Evolutionary conservation across 2,797 vertebrate species (phyloP).

Genomic region (Sebastiscus tertius): DNA sequence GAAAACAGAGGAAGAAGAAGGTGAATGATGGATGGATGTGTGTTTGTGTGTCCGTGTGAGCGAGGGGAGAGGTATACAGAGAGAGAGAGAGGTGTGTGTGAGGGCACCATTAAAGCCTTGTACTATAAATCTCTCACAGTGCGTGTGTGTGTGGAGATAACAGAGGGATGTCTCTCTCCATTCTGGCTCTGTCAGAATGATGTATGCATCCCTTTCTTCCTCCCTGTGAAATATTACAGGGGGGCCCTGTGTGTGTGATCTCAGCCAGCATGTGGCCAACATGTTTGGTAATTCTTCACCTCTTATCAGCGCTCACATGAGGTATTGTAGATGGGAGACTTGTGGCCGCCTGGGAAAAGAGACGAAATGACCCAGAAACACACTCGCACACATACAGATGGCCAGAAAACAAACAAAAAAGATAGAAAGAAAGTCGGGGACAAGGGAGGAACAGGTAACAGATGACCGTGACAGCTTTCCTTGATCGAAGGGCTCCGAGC

Average conservation of each 20-base stretch:
- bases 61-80: constrained; percentile 20
- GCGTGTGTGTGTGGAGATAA: constrained; percentile 77
- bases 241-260: constrained; percentile 65
- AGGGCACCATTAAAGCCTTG: constrained; percentile 76
- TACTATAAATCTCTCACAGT: constrained; percentile 80
- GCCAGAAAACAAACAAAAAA: not conserved
- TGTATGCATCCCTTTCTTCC: constrained; percentile 76
- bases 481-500: constrained; percentile 46
- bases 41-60: constrained; percentile 45
- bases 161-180: constrained; percentile 77
- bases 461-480: constrained; percentile 66
- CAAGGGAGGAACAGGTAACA: constrained; percentile 12
- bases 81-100: constrained; percentile 51
- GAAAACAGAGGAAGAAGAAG: constrained; percentile 37
- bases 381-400: constrained; percentile 14
- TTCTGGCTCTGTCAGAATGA: constrained; percentile 79
- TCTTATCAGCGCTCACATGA: constrained; percentile 75
- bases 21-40: constrained; percentile 65
- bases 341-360: constrained; percentile 52
- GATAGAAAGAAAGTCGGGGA: not conserved
- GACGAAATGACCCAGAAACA: constrained; percentile 53
- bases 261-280: constrained; percentile 61
- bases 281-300: constrained; percentile 72
- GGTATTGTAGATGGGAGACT: constrained; percentile 64
- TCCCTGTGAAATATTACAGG: constrained; percentile 72